phyloP scores from a whole-genome alignment of 2,113 vertebrate species.

The Perca schrenkii region DNA sequence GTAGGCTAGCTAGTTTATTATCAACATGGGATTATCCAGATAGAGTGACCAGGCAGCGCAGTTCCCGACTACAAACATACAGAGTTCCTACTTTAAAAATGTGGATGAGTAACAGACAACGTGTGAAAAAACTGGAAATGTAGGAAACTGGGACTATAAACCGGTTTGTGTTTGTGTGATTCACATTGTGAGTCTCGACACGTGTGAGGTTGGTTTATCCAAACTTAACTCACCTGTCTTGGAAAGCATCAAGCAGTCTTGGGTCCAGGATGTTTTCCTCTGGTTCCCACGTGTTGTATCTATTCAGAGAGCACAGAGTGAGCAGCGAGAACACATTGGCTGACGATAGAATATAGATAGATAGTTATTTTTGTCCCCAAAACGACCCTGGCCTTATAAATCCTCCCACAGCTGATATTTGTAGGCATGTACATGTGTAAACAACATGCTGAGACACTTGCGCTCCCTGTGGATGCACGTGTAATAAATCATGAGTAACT shows the following conservation, averaged over 20 bases:
- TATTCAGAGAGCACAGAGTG: slow-evolving; percentile 46
- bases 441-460: slow-evolving; percentile 39
- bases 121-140: not conserved
- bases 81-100: not conserved
- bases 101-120: not conserved
- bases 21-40: slow-evolving; percentile 8
- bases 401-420: not conserved
- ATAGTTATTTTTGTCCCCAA: not conserved
- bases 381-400: not conserved
- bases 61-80: not conserved
- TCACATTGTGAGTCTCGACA: not conserved
- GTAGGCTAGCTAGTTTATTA: not conserved
- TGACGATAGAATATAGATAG: not conserved
- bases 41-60: not conserved
- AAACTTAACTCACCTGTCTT: slow-evolving; percentile 75
- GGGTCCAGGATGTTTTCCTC: slow-evolving; percentile 86
- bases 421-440: slow-evolving; percentile 29
- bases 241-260: slow-evolving; percentile 82
- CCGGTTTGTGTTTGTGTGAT: slow-evolving; percentile 8
- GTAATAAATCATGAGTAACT: slow-evolving; percentile 62
- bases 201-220: not conserved
- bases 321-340: slow-evolving; percentile 16
- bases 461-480: slow-evolving; percentile 38
- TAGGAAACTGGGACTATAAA: slow-evolving; percentile 10
- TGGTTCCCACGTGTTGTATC: slow-evolving; percentile 86